Percentiles rank a stretch among this genome's conserved stretches.
phyloP scores from a whole-genome alignment of 2,888 invertebrate species.

The Torymus aiolomorphi region DNA sequence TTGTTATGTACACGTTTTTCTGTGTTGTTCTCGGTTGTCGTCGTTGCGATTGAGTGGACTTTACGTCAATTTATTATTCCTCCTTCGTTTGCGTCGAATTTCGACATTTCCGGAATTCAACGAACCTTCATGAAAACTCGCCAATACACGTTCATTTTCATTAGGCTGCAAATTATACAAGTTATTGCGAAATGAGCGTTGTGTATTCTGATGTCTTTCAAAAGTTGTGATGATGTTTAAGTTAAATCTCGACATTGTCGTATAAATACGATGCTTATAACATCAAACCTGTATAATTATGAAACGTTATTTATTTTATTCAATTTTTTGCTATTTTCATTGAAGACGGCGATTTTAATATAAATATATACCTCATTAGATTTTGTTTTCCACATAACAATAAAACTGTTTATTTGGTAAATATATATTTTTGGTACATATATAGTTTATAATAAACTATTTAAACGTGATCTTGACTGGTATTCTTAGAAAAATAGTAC shows the following conservation, averaged over 20 bases:
- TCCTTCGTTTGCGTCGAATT: neutral
- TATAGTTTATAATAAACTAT: neutral
- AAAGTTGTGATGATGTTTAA: neutral
- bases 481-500: neutral
- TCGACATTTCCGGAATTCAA: slow-evolving; percentile 32
- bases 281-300: too few relatives aligned
- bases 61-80: too few relatives aligned
- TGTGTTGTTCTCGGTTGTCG: too few relatives aligned
- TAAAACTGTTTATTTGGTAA: too few relatives aligned
- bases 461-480: neutral
- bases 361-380: too few relatives aligned
- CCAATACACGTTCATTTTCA: slow-evolving; percentile 16
- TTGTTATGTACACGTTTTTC: too few relatives aligned
- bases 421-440: neutral
- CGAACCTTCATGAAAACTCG: neutral
- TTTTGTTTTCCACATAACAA: too few relatives aligned
- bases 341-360: too few relatives aligned
- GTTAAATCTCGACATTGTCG: neutral
- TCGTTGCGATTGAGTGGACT: too few relatives aligned
- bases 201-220: neutral
- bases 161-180: slow-evolving; percentile 14
- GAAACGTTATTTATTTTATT: too few relatives aligned
- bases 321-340: too few relatives aligned
- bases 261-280: too few relatives aligned
- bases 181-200: slow-evolving; percentile 1